These are phyloP conservation scores for Boulengeromyrus knoepffleri DNA, from an alignment of 2,113 vertebrate genomes.

Conservation along the genomic window DNA sequence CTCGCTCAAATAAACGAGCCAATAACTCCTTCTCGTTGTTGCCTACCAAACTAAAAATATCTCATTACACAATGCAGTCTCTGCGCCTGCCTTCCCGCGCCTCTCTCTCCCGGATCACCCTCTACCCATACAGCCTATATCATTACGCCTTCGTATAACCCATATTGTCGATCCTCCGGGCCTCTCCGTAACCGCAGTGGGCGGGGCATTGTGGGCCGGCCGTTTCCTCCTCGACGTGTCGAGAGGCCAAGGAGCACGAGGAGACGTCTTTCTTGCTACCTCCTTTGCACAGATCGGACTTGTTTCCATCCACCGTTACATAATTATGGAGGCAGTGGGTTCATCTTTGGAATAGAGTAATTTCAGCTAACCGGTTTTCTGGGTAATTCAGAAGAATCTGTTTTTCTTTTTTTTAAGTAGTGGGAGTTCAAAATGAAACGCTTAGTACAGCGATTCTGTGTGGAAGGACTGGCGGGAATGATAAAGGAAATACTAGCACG, in stretches of 20 bases:
- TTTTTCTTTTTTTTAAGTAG: background rate
- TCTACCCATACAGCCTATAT: background rate
- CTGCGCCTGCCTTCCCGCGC: background rate
- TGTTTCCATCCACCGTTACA: background rate
- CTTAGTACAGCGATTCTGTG: background rate
- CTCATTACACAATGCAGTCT: conserved; percentile 7
- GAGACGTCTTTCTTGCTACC: background rate
- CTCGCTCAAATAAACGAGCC: background rate
- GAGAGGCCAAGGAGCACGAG: background rate
- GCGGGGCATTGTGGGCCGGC: background rate
- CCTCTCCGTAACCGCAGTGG: background rate
- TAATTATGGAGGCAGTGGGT: background rate
- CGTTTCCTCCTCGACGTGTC: background rate
- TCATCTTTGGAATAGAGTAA: conserved; percentile 6
- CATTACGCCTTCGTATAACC: conserved; percentile 5
- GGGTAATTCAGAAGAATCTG: background rate
- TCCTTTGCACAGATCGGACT: background rate
- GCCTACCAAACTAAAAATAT: conserved; percentile 22
- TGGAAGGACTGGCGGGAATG: background rate
- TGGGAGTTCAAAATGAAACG: background rate
- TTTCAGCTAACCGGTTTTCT: background rate
- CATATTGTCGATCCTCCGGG: background rate
- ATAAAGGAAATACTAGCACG: conserved; percentile 5
- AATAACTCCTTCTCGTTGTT: background rate
- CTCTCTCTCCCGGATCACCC: background rate